These are phyloP conservation scores for Steromphala cineraria DNA, from an alignment of 2,888 invertebrate genomes.

Conservation along the genomic window DNA sequence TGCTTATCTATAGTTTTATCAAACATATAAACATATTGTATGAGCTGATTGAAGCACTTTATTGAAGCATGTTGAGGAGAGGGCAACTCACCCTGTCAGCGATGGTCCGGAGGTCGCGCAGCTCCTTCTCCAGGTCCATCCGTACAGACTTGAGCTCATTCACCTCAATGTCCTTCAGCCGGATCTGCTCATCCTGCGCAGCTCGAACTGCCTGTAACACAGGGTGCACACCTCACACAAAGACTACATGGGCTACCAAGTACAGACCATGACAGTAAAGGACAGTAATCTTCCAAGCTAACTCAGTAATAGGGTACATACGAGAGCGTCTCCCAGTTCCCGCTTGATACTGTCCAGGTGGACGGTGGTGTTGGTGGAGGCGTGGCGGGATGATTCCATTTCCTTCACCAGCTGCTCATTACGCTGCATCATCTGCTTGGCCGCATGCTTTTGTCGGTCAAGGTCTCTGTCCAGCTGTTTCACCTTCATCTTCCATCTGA, in stretches of 20 bases:
- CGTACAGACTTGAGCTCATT: conserved; percentile 70
- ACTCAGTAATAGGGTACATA: conserved; percentile 15
- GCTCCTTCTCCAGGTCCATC: conserved; percentile 69
- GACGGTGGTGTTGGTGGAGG: conserved; percentile 56
- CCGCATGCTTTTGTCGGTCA: conserved; percentile 68
- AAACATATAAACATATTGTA: too few relatives aligned
- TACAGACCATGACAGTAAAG: neutral
- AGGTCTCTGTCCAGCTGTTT: conserved; percentile 70
- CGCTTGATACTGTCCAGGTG: conserved; percentile 68
- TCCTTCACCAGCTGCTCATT: conserved; percentile 71
- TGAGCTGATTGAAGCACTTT: too few relatives aligned
- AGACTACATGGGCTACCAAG: neutral
- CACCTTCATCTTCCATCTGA: conserved; percentile 72
- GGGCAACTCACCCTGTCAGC: conserved; percentile 59
- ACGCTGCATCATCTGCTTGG: conserved; percentile 63
- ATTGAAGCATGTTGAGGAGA: too few relatives aligned
- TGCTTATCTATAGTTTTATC: too few relatives aligned
- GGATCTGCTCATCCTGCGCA: conserved; percentile 71
- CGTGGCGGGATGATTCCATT: conserved; percentile 62
- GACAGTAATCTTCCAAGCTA: neutral
- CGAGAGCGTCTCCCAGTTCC: conserved; percentile 70
- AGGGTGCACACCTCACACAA: neutral
- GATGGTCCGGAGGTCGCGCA: conserved; percentile 65
- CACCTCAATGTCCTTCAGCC: conserved; percentile 71
- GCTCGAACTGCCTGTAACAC: conserved; percentile 45